Base-by-base conservation (phyloP, 2,113 vertebrate genomes). In the Scatophagus argus region DNA sequence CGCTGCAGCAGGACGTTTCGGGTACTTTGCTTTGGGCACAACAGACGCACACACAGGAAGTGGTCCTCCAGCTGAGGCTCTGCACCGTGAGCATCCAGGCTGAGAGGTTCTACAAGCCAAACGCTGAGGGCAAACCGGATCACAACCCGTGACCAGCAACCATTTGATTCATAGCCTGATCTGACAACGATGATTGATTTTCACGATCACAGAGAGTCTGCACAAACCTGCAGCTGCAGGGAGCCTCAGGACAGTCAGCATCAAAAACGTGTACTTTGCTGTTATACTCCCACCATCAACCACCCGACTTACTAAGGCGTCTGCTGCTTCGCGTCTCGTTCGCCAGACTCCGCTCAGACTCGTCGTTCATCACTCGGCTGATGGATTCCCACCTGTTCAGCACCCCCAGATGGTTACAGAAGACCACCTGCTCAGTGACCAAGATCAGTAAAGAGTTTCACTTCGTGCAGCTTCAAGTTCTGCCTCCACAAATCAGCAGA, bases 1-100 rank as follows among this genome's bases (percentile, higher is more conserved):
- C 87, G 46, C 58, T 23, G 68, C 66, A 47, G 93, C 92, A 84
- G 93, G 91, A 90, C 87, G 89, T 91, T 88, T 85, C 88, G 92
- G 85, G 87, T 88, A 79, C 93, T 13, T 52, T 86, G 88, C 49
- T 82, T 47, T 47, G 52, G 43, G 74, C 64, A 83, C 74, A 36
- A 27, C 17, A 39, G 49, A 82, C 66, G n/a, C n/a, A 80, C 44
- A 78, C 43, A 59, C 38, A 63, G 31, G 60, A 21, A 65, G 62
- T 65, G 31, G 13, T 21, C 25, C 5, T 2, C 13, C 2, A 32
- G 14, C 62, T 11, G 66, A 55, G 21, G 25, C 19, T 43, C 27
- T 19, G 29, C 47, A 34, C 54, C 29, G 74, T 21, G 25, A 13
- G n/a, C 31, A 41, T 16, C 1, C 25, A 41, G 19, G 60, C 51